Conservation (phyloP, 64 coral and sea anemone species). For the Stichodactyla mertensii region DNA sequence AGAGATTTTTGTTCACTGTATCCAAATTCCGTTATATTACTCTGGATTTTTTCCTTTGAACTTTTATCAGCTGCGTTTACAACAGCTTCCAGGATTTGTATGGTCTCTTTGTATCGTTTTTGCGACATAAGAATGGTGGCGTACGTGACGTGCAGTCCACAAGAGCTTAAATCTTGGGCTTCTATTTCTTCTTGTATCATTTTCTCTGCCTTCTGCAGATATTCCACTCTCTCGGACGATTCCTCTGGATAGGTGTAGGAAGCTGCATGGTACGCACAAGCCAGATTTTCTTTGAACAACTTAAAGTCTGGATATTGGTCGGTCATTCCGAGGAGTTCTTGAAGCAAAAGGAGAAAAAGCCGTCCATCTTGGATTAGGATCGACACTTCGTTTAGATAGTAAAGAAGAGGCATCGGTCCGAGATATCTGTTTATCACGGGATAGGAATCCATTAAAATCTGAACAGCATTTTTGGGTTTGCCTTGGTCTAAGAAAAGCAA, state of each 20-base stretch:
- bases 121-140: conserved; percentile 43
- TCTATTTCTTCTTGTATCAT: conserved; percentile 26
- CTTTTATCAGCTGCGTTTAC: conserved; percentile 7
- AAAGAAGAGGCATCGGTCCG: conserved; percentile 39
- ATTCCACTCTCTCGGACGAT: conserved; percentile 32
- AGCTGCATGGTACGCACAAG: conserved; percentile 52
- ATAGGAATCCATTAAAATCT: conserved; percentile 46
- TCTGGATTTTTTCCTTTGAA: conserved; percentile 38
- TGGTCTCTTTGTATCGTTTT: conserved; percentile 36
- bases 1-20: conserved; percentile 36
- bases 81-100: conserved; percentile 41
- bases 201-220: conserved; percentile 34
- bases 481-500: conserved; percentile 36
- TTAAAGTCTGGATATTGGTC: conserved; percentile 41
- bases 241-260: conserved; percentile 44
- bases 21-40: conserved; percentile 42
- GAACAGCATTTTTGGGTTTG: conserved; percentile 40
- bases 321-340: conserved; percentile 47
- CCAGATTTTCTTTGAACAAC: conserved; percentile 24
- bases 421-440: conserved; percentile 20
- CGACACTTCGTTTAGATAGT: conserved; percentile 30
- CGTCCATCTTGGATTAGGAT: conserved; percentile 40
- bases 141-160: conserved; percentile 25
- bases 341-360: conserved; percentile 35
- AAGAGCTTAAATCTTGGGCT: conserved; percentile 31